Evolutionary conservation across 37 sponge, comb jelly and placozoan genomes (phyloP), one percentile per base, ranked within the genome.

Genomic region (Diacarnus erythraeanus): DNA sequence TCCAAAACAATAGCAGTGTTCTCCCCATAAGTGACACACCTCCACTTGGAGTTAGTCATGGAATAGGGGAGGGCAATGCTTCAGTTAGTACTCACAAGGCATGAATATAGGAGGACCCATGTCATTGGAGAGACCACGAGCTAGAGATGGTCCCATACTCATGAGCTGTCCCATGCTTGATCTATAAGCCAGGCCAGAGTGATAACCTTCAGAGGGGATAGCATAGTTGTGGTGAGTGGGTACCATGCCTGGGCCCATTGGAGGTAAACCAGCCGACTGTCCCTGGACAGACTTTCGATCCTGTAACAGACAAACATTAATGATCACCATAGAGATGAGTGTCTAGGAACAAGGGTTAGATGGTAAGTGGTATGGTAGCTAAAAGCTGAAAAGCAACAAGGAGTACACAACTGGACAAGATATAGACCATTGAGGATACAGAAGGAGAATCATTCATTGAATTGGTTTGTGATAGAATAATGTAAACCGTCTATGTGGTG

Each of bases 71-170:
- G 47, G 72, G 6, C 9, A 39, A 39, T 2, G 44, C 12, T 12
- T 47, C 12, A 12, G 51, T 47, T 6, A 47, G 12, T 22, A 77
- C 88, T 87, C 56, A 87, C 88, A 81, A 42, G 88, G 88, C 88
- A 87, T 87, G 82, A 87, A 87, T 3, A 87, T 81, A 2, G 88
- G 88, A 64, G 88, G 88, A 0, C 88, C 88, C 42, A 87, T 23
- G 61, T 80, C 87, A 39, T 80, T 75, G 44, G 81, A 41, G 34
- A 71, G 23, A 22, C 69, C 69, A 15, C 23, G 38, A 4, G 59
- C 31, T 12, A 71, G 41, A 20, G 71, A 12, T 40, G 71, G 42
- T 26, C 35, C 23, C 38, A 58, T 56, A 38, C 42, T n/a, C 76
- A 57, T 58, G 59, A 27, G 59, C 37, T 38, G 76, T 23, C 20